Conservation (phyloP, 2,113 vertebrate species). For the Zosterops hypoxanthus region DNA sequence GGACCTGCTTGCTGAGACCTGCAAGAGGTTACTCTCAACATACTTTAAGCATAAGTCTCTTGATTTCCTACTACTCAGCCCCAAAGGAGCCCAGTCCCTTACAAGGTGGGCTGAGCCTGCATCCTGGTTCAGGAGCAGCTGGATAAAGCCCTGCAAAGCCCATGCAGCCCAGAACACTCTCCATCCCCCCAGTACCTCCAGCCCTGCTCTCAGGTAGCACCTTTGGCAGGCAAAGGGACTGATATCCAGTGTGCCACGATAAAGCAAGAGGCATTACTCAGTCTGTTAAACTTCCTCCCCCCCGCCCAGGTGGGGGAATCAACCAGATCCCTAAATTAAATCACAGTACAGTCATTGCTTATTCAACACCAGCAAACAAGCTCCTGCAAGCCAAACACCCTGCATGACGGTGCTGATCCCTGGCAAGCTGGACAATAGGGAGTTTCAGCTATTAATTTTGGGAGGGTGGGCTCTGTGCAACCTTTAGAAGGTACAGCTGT, state of each 20-base stretch:
- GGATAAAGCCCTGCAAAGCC: neutral
- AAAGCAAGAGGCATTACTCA: neutral
- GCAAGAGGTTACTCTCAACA: neutral
- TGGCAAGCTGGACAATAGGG: neutral
- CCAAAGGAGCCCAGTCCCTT: neutral
- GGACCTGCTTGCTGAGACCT: neutral
- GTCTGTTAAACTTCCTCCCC: neutral
- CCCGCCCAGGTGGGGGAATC: neutral
- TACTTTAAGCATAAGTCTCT: neutral
- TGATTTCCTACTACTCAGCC: neutral
- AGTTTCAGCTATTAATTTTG: neutral
- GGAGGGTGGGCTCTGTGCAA: neutral
- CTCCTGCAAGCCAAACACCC: neutral
- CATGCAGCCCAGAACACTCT: neutral
- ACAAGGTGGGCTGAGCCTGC: neutral
- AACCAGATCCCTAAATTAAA: neutral
- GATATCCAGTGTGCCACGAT: neutral
- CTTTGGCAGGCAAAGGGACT: neutral
- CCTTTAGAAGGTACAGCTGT: neutral
- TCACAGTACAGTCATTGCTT: neutral
- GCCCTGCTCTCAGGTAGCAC: neutral
- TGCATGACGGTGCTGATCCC: neutral
- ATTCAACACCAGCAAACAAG: conserved; percentile 3
- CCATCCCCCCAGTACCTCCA: neutral
- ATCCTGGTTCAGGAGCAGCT: neutral